These are phyloP conservation scores for Xenotilapia caudafasciata DNA, from an alignment of 2,113 vertebrate genomes.

Conservation along the genomic window DNA sequence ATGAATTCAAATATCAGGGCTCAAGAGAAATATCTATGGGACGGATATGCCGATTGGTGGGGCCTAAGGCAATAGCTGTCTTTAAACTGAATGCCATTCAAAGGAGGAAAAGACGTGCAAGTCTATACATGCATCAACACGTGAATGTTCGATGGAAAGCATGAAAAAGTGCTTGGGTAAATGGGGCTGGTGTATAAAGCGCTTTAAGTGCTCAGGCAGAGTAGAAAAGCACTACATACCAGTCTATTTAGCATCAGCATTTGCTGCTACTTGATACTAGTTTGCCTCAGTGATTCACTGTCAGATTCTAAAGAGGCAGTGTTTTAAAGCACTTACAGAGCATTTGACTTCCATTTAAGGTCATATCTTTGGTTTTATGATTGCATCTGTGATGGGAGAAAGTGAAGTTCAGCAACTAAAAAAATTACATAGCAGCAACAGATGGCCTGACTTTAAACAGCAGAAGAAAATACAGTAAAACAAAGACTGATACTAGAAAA, in stretches of 20 bases:
- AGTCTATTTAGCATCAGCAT: not conserved
- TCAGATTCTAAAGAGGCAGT: not conserved
- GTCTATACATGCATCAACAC: not conserved
- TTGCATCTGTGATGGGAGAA: not conserved
- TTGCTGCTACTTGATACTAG: slow-evolving; percentile 3
- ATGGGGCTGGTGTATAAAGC: not conserved
- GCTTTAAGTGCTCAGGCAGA: not conserved
- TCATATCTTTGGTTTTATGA: not conserved
- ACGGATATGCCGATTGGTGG: not conserved
- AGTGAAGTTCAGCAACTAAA: not conserved
- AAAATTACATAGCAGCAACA: not conserved
- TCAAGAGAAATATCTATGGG: not conserved
- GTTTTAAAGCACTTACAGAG: not conserved
- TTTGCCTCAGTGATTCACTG: not conserved
- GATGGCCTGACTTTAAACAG: not conserved
- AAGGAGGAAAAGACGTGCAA: not conserved
- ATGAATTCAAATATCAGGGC: not conserved
- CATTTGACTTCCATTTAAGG: not conserved
- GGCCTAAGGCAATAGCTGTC: not conserved
- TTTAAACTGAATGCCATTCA: slow-evolving; percentile 23
- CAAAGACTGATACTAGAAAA: not conserved
- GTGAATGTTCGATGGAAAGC: not conserved
- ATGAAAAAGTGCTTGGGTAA: not conserved
- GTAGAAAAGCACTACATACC: not conserved
- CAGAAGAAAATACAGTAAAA: not conserved